These are phyloP conservation scores for Onychorhynchus coronatus DNA, from an alignment of 2,113 vertebrate genomes.

Conservation along the genomic window DNA sequence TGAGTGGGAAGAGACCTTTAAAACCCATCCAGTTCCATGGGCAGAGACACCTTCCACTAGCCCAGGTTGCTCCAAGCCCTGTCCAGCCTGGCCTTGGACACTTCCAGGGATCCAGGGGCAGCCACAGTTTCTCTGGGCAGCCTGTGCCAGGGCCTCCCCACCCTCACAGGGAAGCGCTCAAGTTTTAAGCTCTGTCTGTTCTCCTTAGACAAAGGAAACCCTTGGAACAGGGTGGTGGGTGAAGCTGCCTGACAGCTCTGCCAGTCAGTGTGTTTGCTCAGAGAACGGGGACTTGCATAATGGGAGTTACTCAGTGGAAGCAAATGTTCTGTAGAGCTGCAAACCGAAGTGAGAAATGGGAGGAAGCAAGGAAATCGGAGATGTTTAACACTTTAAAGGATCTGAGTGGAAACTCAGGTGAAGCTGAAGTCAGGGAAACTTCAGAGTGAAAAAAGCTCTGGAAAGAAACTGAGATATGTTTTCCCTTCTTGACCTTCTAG, in stretches of 20 bases:
- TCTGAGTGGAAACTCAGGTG: background rate
- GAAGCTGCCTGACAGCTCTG: background rate
- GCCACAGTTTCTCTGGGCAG: background rate
- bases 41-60: background rate
- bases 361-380: background rate
- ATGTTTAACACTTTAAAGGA: background rate
- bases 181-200: background rate
- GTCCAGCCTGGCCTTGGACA: background rate
- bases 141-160: background rate
- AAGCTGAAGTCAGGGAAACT: background rate
- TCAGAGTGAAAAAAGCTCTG: background rate
- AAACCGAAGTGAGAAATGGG: background rate
- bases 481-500: background rate
- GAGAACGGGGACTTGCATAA: background rate
- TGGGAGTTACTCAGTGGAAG: background rate
- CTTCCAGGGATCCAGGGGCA: background rate
- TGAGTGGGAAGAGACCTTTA: background rate
- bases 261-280: background rate
- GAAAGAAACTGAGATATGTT: background rate
- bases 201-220: background rate
- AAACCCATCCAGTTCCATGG: background rate
- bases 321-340: background rate
- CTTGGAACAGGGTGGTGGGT: background rate
- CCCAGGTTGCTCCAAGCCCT: background rate
- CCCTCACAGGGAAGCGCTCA: background rate